Percentiles rank a stretch among this genome's conserved stretches.
phyloP scores from a whole-genome alignment of 2,888 invertebrate genomes.

The Nycteola revayana region DNA sequence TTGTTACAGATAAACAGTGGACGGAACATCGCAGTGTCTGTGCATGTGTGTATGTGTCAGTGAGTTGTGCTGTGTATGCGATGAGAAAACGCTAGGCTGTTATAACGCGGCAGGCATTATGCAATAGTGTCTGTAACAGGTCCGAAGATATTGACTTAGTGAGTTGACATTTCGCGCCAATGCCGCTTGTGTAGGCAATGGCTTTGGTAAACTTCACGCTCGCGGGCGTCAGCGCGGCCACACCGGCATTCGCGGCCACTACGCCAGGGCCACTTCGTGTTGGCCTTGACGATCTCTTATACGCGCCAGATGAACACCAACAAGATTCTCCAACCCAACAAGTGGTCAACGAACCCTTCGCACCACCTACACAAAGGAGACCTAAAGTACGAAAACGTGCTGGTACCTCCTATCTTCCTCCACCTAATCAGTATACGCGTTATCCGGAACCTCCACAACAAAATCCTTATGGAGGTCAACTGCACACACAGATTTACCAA shows the following conservation, averaged over 20 bases:
- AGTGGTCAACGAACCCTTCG: conserved; percentile 49
- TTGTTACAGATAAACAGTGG: conserved; percentile 62
- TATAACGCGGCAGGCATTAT: conserved; percentile 54
- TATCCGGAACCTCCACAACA: conserved; percentile 63
- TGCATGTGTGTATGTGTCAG: conserved; percentile 22
- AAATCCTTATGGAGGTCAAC: conserved; percentile 59
- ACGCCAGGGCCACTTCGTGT: conserved; percentile 57
- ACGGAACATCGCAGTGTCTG: conserved; percentile 26
- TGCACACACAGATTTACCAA: conserved; percentile 68
- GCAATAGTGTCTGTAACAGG: conserved; percentile 56
- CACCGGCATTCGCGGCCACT: conserved; percentile 57
- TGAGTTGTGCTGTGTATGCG: conserved; percentile 48
- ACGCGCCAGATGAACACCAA: conserved; percentile 65
- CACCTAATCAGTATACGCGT: conserved; percentile 67
- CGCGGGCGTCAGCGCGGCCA: conserved; percentile 54
- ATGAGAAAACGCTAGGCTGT: conserved; percentile 55
- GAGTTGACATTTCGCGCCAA: conserved; percentile 64
- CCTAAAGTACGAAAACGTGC: conserved; percentile 71
- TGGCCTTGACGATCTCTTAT: conserved; percentile 66
- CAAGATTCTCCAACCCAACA: conserved; percentile 41
- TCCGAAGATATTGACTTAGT: conserved; percentile 48
- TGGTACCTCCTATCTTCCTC: conserved; percentile 71
- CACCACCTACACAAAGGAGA: conserved; percentile 54
- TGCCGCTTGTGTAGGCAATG: conserved; percentile 67
- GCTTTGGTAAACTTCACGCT: conserved; percentile 73